These are phyloP conservation scores for Oreocharis arfaki DNA, from an alignment of 2,113 vertebrate genomes.

Conservation along the genomic window DNA sequence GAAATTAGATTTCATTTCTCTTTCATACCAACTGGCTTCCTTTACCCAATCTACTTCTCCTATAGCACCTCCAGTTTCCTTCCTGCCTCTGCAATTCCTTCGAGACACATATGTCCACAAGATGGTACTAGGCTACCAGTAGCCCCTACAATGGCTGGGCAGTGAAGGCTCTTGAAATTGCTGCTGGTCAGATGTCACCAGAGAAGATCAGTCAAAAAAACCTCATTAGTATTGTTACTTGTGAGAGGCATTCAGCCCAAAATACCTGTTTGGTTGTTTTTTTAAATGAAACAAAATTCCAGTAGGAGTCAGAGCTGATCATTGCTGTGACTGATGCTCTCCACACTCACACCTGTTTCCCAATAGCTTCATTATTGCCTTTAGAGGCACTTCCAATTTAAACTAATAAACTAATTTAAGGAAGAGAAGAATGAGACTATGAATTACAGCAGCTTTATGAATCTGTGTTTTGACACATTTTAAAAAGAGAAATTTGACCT, in stretches of 20 bases:
- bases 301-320: not conserved
- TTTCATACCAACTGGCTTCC: not conserved
- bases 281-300: not conserved
- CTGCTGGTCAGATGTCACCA: not conserved
- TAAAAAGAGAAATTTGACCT: not conserved
- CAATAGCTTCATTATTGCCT: not conserved
- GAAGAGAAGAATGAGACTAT: not conserved
- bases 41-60: not conserved
- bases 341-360: not conserved
- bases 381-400: not conserved
- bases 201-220: not conserved
- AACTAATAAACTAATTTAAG: not conserved
- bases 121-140: slow-evolving; percentile 53
- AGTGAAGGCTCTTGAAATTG: not conserved
- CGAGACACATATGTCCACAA: not conserved
- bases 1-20: not conserved
- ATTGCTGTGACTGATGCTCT: not conserved
- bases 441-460: not conserved
- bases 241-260: not conserved
- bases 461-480: slow-evolving; percentile 13
- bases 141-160: not conserved
- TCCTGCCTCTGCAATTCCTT: not conserved
- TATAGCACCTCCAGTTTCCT: not conserved
- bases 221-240: not conserved
- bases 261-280: not conserved